Conservation (phyloP, 2,888 invertebrate species). For the Actias luna region DNA sequence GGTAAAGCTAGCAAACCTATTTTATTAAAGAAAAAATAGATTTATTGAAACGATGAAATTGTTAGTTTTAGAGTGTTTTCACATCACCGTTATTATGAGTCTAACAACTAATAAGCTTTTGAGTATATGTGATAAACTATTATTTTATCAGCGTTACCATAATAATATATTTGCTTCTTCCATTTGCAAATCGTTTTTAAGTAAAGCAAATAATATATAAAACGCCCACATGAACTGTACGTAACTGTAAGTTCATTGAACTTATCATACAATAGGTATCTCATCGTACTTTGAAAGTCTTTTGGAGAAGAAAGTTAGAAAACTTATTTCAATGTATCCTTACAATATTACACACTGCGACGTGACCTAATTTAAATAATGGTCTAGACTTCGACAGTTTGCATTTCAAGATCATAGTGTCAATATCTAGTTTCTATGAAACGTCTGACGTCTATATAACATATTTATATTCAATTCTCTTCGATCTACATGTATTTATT, state of each 20-base stretch:
- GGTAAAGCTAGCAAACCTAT: conserved; percentile 84
- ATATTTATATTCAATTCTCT: too few relatives aligned
- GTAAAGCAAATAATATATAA: conserved; percentile 14
- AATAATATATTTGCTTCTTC: conserved; percentile 14
- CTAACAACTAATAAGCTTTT: neutral
- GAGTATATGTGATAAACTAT: neutral
- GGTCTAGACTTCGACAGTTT: too few relatives aligned
- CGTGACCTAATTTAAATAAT: too few relatives aligned
- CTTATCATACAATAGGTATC: neutral
- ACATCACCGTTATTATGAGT: neutral
- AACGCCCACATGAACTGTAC: conserved; percentile 6
- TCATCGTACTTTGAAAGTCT: neutral
- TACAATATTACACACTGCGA: too few relatives aligned
- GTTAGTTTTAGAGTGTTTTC: neutral
- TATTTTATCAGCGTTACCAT: neutral
- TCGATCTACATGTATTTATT: too few relatives aligned
- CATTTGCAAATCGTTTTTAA: neutral
- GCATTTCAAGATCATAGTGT: too few relatives aligned
- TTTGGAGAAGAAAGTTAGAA: neutral
- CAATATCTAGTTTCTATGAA: too few relatives aligned
- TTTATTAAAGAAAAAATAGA: neutral
- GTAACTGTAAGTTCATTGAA: conserved; percentile 10
- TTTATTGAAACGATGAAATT: neutral
- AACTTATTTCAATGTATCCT: neutral
- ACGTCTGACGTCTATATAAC: too few relatives aligned